phyloP scores from a whole-genome alignment of 2,888 invertebrate species.

The Rhagonycha lutea region DNA sequence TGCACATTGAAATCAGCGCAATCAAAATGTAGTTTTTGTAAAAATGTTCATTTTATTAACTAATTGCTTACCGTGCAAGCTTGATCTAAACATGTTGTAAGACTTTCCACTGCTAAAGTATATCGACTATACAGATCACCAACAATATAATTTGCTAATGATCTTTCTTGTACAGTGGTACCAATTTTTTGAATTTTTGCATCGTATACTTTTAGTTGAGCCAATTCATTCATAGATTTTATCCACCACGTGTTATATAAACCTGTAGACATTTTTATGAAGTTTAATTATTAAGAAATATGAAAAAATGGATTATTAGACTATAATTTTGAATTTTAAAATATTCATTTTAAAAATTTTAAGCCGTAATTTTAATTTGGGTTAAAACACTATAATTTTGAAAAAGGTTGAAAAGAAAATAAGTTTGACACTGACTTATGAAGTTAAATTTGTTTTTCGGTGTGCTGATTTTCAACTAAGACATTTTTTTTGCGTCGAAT shows the following conservation, averaged over 20 bases:
- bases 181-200: slow-evolving; percentile 43
- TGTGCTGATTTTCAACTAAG: no score
- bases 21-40: background rate
- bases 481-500: no score
- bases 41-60: background rate
- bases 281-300: background rate
- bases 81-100: slow-evolving; percentile 66
- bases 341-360: background rate
- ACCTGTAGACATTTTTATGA: slow-evolving; percentile 53
- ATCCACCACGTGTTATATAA: slow-evolving; percentile 60
- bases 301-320: background rate
- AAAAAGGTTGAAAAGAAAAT: background rate
- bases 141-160: slow-evolving; percentile 57
- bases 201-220: slow-evolving; percentile 51
- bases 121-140: slow-evolving; percentile 60
- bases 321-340: background rate
- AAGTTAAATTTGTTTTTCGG: background rate
- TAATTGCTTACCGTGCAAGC: background rate
- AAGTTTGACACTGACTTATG: background rate
- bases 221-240: slow-evolving; percentile 52
- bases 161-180: slow-evolving; percentile 53
- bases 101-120: slow-evolving; percentile 59
- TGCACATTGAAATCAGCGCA: slow-evolving; percentile 36
- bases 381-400: background rate
- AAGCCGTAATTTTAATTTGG: background rate